Evolutionary conservation across 2,113 vertebrate species (phyloP).

Genomic region (Proterorhinus semilunaris): DNA sequence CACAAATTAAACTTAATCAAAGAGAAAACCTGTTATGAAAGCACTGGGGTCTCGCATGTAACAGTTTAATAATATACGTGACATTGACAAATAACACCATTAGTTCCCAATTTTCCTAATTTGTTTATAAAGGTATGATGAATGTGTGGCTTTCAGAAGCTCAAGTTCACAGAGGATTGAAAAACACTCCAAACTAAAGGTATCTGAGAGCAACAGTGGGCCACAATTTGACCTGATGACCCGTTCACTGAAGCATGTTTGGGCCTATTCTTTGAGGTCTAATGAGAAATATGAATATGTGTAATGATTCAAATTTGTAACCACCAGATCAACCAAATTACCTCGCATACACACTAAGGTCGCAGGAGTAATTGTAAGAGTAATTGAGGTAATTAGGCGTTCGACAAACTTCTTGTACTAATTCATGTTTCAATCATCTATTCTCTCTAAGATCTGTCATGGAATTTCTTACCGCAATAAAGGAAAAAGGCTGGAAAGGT

Average conservation of each 20-base stretch:
- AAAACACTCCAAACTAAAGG: neutral
- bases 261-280: neutral
- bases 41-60: neutral
- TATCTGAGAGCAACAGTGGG: neutral
- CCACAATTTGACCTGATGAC: neutral
- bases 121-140: constrained; percentile 9
- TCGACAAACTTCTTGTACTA: too few relatives aligned
- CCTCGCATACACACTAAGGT: too few relatives aligned
- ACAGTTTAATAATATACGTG: constrained; percentile 1
- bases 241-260: neutral
- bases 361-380: too few relatives aligned
- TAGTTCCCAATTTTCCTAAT: constrained; percentile 9
- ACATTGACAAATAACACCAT: constrained; percentile 9
- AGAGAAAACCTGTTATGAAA: neutral
- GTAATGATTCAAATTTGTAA: too few relatives aligned
- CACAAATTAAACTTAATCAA: neutral
- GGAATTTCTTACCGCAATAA: too few relatives aligned
- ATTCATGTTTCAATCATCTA: too few relatives aligned
- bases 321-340: too few relatives aligned
- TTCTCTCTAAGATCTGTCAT: too few relatives aligned
- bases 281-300: too few relatives aligned
- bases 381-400: too few relatives aligned
- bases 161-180: neutral
- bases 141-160: neutral
- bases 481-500: too few relatives aligned